Conservation (phyloP, 2,888 invertebrate genomes). For the Eupithecia pulchellata region DNA sequence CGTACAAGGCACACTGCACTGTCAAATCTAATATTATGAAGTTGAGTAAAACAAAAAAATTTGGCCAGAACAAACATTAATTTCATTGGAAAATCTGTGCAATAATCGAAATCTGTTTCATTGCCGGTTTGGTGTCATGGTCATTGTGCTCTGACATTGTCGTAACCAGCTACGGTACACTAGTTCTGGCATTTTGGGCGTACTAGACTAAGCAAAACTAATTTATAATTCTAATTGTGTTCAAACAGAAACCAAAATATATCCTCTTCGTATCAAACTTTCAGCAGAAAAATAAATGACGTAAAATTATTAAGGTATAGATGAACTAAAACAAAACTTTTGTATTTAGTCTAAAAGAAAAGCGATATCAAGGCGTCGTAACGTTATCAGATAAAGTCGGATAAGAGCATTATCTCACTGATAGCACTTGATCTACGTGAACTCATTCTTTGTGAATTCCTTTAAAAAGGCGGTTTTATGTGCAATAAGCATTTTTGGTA, state of each 20-base stretch:
- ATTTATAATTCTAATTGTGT: background rate
- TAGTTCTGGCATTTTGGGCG: conserved; percentile 43
- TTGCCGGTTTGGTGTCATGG: conserved; percentile 60
- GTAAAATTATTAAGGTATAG: background rate
- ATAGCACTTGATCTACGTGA: conserved; percentile 71
- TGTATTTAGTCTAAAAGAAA: conserved; percentile 46
- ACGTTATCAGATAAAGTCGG: conserved; percentile 72
- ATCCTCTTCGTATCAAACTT: background rate
- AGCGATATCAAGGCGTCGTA: conserved; percentile 45
- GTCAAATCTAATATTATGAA: background rate
- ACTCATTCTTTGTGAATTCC: conserved; percentile 59
- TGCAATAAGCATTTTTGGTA: conserved; percentile 3
- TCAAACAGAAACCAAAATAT: background rate
- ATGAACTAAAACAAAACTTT: conserved; percentile 33
- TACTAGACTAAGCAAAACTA: conserved; percentile 16
- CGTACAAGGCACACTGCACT: background rate
- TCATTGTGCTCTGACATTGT: conserved; percentile 56
- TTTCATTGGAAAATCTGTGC: conserved; percentile 53
- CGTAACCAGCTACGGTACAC: conserved; percentile 57
- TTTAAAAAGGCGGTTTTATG: conserved; percentile 36
- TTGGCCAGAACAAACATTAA: conserved; percentile 46
- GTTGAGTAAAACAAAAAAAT: conserved; percentile 43
- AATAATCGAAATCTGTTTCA: conserved; percentile 59
- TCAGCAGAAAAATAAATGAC: background rate
- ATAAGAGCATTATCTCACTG: conserved; percentile 74